Evolutionary conservation across 2,113 vertebrate genomes (phyloP), one percentile per base, ranked within the genome.

Genomic region (Leucoraja erinaceus): DNA sequence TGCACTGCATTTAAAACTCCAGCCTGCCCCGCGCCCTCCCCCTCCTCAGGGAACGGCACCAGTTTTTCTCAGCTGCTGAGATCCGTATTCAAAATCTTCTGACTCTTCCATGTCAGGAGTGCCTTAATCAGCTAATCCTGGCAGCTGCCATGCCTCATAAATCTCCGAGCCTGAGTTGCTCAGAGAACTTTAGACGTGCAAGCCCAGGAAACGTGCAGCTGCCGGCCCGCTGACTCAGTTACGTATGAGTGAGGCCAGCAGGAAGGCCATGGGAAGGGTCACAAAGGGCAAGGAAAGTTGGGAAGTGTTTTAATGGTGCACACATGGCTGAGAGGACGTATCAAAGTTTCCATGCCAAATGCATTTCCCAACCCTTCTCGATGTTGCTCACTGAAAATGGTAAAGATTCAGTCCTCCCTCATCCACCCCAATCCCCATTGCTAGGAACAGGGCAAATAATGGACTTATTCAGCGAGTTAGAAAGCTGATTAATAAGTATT

Each of bases 41-140:
- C 38, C 70, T 18, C 11, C 74, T n/a, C 56, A 28, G 22, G 54
- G 56, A 84, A 56, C 81, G 0, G 5, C 5, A 31, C 12, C 56
- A 86, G 28, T 14, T 22, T 63, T 63, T 66, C 12, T 12, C 59
- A 66, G 83, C 83, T 88, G n/a, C n/a, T 14, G 61, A 31, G 20
- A 31, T 88, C 59, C 16, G n/a, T 56, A 10, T 88, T 88, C 59
- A 18, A 66, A 88, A 88, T 63, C 25, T 88, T 31, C 28, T 3
- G 81, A 59, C 56, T 61, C 56, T n/a, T 86, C 81, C 59, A 59
- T n/a, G 81, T 14, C 81, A 86, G 81, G 59, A n/a, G 22, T 54
- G 59, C 22, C 83, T 88, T 88, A 88, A 88, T 66, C 83, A 88
- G 83, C 59, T 31, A 88, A 88, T 88, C 83, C 59, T 31, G 18